phyloP scores from a whole-genome alignment of 2,797 vertebrate genomes.

The Synaphobranchus kaupii region DNA sequence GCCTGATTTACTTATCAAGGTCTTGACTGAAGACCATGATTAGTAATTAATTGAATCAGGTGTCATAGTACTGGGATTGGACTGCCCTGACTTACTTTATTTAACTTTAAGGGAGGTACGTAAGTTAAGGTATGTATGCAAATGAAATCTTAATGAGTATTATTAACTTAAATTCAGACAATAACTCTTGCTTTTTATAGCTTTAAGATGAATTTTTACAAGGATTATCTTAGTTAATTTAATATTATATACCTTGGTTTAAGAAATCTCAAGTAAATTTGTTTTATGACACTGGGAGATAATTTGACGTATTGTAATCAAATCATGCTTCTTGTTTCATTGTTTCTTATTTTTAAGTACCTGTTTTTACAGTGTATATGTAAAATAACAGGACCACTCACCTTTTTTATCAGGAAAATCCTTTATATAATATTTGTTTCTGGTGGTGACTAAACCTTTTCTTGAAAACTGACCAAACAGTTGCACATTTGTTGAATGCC shows the following conservation, averaged over 20 bases:
- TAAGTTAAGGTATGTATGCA: not conserved
- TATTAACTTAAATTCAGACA: not conserved
- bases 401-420: not conserved
- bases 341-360: not conserved
- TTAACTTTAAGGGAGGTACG: too few species aligned
- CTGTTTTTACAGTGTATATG: not conserved
- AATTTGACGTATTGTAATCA: too few species aligned
- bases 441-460: not conserved
- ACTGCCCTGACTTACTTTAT: not conserved
- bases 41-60: not conserved
- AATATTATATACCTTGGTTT: too few species aligned
- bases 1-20: too few species aligned
- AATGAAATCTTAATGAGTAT: not conserved
- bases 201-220: too few species aligned
- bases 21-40: too few species aligned
- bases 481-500: not conserved
- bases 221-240: too few species aligned
- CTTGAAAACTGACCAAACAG: slow-evolving; percentile 3
- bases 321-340: not conserved
- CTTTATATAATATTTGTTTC: not conserved
- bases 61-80: not conserved
- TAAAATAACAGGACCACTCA: not conserved
- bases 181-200: not conserved
- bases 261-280: too few species aligned
- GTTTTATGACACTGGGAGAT: too few species aligned